Base-by-base conservation (phyloP, 2,797 vertebrate species). In the Dipus sagitta region DNA sequence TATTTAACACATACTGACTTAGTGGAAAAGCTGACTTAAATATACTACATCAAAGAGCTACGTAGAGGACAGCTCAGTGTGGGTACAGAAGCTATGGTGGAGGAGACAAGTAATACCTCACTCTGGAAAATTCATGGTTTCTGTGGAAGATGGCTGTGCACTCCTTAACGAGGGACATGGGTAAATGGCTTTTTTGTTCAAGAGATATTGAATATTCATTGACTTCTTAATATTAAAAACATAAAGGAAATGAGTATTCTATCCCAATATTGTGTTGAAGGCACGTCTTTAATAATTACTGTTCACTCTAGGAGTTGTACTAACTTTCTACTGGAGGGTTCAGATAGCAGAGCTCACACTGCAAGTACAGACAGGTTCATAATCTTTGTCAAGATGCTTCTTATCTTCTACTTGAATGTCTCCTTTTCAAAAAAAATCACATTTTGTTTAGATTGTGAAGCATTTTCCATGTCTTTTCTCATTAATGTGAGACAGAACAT, bases 1-100 rank as follows among this genome's bases (percentile, higher is more conserved):
- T n/a, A 71, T 58, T 15, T 54, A 76, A 90, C 72, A 92, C 34
- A 76, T 82, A 30, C 70, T 89, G 83, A 90, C 67, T 86, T 42
- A 65, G 38, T 65, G 72, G 78, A 92, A 95, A 89, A 67, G 34
- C 86, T 64, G 90, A 86, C 79, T 88, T 89, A 30, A 92, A 83
- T 81, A 17, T 90, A 77, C 34, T 8, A 42, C 28, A 42, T 88
- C 67, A 90, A 77, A 93, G 82, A 64, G 42, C 34, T 92, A 62
- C n/a, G 42, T 64, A 2, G 26, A 93, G 64, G 28, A 90, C 12
- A 64, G 52, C 15, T 81, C 23, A 15, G 15, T 38, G 52, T 0
- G 38, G 62, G 13, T 7, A 17, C 52, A 92, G n/a, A 87, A 30
- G 54, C 24, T 52, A 34, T 60, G 34, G 18, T n/a, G 34, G 42